Conservation (phyloP, 2,888 invertebrate genomes). For the Caenorhabditis sp. region DNA sequence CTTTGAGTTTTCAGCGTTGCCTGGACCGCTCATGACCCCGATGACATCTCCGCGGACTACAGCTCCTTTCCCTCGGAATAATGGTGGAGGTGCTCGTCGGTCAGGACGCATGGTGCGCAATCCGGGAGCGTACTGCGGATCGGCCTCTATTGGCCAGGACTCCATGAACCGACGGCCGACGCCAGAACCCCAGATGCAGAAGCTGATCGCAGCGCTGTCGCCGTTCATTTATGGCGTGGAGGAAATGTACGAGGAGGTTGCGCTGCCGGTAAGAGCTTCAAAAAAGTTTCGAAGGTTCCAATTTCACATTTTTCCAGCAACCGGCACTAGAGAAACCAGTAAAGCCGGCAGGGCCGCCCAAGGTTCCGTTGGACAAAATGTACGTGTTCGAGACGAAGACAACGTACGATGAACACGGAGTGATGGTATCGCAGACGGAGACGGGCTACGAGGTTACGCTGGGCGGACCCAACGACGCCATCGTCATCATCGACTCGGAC, state of each 20-base stretch:
- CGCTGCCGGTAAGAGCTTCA: background rate
- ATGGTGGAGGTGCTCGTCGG: no score
- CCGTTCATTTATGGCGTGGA: background rate
- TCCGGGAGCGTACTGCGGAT: background rate
- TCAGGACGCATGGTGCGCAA: no score
- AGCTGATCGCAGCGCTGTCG: background rate
- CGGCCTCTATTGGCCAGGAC: background rate
- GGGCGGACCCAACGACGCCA: background rate
- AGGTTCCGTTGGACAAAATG: slow-evolving; percentile 9
- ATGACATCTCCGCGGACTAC: no score
- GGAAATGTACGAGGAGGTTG: background rate
- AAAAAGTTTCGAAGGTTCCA: no score
- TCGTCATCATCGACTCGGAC: background rate
- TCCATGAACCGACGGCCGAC: background rate
- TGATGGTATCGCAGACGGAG: background rate
- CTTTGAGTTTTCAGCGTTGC: no score
- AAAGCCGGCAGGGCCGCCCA: no score
- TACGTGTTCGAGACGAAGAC: slow-evolving; percentile 5
- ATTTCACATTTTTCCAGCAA: no score
- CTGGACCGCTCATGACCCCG: no score
- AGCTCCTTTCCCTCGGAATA: no score
- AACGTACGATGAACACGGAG: background rate
- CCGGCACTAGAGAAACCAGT: no score
- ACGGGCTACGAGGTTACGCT: background rate
- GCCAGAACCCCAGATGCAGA: background rate